Evolutionary conservation across 2,797 vertebrate genomes (phyloP).

Genomic region (Melanotaenia nigrans): DNA sequence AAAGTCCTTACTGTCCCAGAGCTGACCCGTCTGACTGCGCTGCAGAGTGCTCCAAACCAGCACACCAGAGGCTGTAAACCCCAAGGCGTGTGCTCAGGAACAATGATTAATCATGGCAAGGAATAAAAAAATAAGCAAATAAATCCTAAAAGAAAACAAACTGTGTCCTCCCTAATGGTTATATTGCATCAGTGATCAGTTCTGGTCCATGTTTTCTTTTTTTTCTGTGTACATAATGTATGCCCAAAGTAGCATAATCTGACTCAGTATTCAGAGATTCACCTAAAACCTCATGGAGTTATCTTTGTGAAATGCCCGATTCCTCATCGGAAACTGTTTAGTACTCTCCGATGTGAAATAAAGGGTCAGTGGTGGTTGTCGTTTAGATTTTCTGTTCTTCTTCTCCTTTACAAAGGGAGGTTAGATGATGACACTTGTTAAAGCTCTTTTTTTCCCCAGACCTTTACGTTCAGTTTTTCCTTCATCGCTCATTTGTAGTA

Average conservation of each 20-base stretch:
- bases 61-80: constrained; percentile 47
- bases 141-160: constrained; percentile 12
- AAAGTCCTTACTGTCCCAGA: constrained; percentile 45
- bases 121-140: constrained; percentile 17
- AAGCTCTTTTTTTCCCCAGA: constrained; percentile 39
- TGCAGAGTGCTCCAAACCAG: constrained; percentile 31
- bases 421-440: constrained; percentile 34
- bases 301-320: constrained; percentile 49
- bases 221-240: constrained; percentile 47
- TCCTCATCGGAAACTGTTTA: constrained; percentile 47
- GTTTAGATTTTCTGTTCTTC: constrained; percentile 47
- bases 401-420: constrained; percentile 30
- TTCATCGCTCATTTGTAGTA: constrained; percentile 60
- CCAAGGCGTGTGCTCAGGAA: constrained; percentile 50
- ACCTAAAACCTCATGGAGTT: constrained; percentile 43
- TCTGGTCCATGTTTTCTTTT: constrained; percentile 57
- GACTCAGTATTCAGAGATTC: constrained; percentile 45
- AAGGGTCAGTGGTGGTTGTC: constrained; percentile 32
- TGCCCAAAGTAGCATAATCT: constrained; percentile 58
- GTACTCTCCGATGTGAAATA: constrained; percentile 51
- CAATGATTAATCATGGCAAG: constrained; percentile 23
- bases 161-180: constrained; percentile 32
- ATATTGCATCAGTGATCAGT: constrained; percentile 42
- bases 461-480: constrained; percentile 42
- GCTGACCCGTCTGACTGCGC: constrained; percentile 52